A percentile compares a stretch with the other conserved stretches of the same genome.
Evolutionary conservation across 2,888 invertebrate genomes (phyloP).

Genomic region (Eristalis pertinax): DNA sequence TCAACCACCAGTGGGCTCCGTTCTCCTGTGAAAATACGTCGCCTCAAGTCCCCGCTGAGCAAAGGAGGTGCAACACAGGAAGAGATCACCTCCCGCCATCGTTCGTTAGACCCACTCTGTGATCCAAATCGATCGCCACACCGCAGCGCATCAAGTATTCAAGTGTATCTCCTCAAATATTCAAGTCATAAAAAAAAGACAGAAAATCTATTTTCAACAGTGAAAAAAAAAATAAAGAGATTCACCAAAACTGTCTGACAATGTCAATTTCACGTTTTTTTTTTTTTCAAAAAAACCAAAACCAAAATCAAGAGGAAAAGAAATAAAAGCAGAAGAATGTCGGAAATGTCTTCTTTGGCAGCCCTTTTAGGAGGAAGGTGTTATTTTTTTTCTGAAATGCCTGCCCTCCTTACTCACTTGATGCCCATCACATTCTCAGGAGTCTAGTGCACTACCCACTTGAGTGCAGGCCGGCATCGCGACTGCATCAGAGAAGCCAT

Average conservation of each 20-base stretch:
- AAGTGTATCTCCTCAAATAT: neutral
- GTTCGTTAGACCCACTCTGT: neutral
- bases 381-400: neutral
- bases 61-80: neutral
- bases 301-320: neutral
- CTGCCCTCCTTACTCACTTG: neutral
- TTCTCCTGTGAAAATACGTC: neutral
- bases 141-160: neutral
- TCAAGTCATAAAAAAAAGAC: conserved; percentile 10
- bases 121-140: conserved; percentile 12
- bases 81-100: neutral
- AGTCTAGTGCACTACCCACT: conserved; percentile 18
- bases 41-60: neutral
- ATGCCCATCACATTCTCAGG: conserved; percentile 28
- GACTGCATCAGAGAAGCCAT: conserved; percentile 24
- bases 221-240: neutral
- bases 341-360: neutral
- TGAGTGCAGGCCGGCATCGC: conserved; percentile 13
- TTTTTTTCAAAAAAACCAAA: neutral
- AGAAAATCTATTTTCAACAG: conserved; percentile 35
- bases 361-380: conserved; percentile 6
- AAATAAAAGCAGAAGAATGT: neutral
- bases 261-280: conserved; percentile 20
- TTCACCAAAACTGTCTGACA: conserved; percentile 1
- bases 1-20: neutral